Percentiles rank a stretch among this genome's conserved stretches.
phyloP scores from a whole-genome alignment of 2,797 vertebrate genomes.

The Argya squamiceps region DNA sequence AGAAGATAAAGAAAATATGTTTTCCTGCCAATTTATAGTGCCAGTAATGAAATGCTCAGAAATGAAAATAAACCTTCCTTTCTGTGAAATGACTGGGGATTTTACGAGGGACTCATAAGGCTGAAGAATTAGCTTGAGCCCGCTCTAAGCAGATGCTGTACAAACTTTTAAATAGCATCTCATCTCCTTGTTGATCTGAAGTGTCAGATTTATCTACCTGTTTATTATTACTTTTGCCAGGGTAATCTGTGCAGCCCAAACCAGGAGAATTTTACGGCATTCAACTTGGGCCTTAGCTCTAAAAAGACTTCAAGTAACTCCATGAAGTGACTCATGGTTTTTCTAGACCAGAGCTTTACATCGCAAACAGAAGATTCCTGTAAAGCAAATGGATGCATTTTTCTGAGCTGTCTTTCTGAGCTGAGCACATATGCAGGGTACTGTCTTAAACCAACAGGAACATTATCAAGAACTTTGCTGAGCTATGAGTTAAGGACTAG shows the following conservation, averaged over 20 bases:
- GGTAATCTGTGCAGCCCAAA: background rate
- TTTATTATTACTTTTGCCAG: background rate
- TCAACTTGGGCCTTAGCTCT: background rate
- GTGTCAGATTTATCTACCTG: background rate
- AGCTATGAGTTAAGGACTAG: background rate
- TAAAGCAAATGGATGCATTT: background rate
- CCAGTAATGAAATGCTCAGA: constrained; percentile 1
- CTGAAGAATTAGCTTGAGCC: background rate
- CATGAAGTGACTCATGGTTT: background rate
- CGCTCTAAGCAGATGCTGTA: background rate
- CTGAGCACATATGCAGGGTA: background rate
- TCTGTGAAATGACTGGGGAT: background rate
- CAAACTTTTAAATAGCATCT: background rate
- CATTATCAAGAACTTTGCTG: background rate
- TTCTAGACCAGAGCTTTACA: background rate
- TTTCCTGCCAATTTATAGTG: background rate
- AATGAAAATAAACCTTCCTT: constrained; percentile 25
- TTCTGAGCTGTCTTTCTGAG: background rate
- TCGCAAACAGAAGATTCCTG: background rate
- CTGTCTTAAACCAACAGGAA: background rate
- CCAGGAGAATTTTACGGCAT: background rate
- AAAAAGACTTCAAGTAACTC: background rate
- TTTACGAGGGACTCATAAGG: background rate
- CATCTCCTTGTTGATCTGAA: background rate
- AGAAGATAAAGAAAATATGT: constrained; percentile 28